phyloP scores from a whole-genome alignment of 2,113 vertebrate genomes.

The Leptobrachium ailaonicum region DNA sequence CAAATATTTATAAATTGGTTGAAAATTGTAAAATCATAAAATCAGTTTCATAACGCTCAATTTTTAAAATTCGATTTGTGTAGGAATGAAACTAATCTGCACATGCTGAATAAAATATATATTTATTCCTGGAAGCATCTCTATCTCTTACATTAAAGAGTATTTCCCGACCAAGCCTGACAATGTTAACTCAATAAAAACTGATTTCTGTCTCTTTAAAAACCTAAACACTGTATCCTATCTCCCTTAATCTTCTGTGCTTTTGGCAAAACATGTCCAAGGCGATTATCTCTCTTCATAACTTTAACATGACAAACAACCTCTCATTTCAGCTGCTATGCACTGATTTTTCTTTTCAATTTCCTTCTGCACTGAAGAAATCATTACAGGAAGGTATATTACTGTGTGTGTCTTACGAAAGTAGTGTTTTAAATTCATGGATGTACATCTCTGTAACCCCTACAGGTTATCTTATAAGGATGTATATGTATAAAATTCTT shows the following conservation, averaged over 20 bases:
- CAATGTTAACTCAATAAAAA: slow-evolving; percentile 41
- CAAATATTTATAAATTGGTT: no score
- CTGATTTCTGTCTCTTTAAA: slow-evolving; percentile 43
- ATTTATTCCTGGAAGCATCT: slow-evolving; percentile 17
- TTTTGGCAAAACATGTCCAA: slow-evolving; percentile 35
- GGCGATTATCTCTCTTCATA: slow-evolving; percentile 37
- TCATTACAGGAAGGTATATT: slow-evolving; percentile 31
- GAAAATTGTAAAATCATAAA: no score
- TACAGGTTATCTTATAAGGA: no score
- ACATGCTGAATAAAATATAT: no score
- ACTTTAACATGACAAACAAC: slow-evolving; percentile 41
- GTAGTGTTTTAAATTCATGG: slow-evolving; percentile 14
- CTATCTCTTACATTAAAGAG: background rate
- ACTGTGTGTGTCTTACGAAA: slow-evolving; percentile 1
- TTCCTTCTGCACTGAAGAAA: slow-evolving; percentile 21
- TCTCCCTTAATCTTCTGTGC: slow-evolving; percentile 39
- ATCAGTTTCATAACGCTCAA: no score
- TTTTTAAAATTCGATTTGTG: no score
- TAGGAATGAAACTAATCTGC: no score
- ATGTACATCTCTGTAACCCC: slow-evolving; percentile 12
- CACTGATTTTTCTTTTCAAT: slow-evolving; percentile 11
- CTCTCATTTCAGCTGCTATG: slow-evolving; percentile 16
- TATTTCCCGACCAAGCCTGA: slow-evolving; percentile 10
- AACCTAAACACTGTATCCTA: slow-evolving; percentile 33
- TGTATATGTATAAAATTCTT: no score